A percentile compares a stretch with the other conserved stretches of the same genome.
Evolutionary conservation across 1,140 invertebrate species (phyloP).

Genomic region (Parasteatoda tepidariorum): DNA sequence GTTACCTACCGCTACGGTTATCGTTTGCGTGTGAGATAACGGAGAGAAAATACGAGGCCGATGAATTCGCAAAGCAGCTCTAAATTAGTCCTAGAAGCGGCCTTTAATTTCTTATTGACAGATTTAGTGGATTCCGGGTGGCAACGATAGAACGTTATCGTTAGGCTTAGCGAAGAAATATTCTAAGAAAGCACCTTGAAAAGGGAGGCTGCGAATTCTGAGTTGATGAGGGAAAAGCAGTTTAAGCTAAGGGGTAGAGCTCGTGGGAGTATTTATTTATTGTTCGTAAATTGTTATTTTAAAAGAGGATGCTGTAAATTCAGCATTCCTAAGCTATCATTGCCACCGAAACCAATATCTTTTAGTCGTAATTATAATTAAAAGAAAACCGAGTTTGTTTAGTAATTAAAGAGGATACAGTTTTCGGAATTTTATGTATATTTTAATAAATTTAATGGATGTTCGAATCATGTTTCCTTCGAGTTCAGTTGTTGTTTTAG

Average conservation of each 20-base stretch:
- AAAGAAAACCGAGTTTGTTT: too few relatives aligned
- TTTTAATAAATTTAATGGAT: too few relatives aligned
- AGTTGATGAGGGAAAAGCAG: background rate
- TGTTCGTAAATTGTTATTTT: conserved; percentile 24
- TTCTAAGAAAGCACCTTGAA: background rate
- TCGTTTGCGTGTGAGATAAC: conserved; percentile 3
- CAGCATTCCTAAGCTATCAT: background rate
- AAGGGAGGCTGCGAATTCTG: background rate
- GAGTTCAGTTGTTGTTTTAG: too few relatives aligned
- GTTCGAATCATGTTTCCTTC: too few relatives aligned
- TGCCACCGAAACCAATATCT: background rate
- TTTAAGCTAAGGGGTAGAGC: background rate
- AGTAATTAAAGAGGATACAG: too few relatives aligned
- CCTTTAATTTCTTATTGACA: conserved; percentile 30
- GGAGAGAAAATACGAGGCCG: conserved; percentile 5
- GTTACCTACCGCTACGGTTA: background rate
- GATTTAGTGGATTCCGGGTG: conserved; percentile 17
- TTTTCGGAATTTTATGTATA: too few relatives aligned
- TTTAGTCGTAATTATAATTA: too few relatives aligned
- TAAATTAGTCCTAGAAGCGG: background rate
- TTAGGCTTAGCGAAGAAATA: conserved; percentile 22
- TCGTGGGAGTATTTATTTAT: background rate
- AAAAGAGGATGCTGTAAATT: background rate
- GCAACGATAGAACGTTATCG: conserved; percentile 11
- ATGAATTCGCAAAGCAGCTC: conserved; percentile 21